Base-by-base conservation (phyloP, 2,888 invertebrate species). In the Vesta saturnalis region DNA sequence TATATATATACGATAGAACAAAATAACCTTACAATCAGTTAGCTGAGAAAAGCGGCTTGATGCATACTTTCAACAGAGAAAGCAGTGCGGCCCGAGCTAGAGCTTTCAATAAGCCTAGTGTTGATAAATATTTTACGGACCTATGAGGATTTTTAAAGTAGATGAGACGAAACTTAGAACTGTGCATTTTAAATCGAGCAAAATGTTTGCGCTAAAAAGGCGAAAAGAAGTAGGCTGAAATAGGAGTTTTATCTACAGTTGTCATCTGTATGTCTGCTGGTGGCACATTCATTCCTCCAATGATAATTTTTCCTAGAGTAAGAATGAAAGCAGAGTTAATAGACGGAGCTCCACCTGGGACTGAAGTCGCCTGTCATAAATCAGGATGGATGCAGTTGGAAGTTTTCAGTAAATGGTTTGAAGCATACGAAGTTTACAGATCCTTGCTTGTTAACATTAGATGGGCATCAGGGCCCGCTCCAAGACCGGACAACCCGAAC, bases 391-490 rank as follows among this genome's bases (percentile, higher is more conserved):
- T 55, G 55, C 55, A n/a, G 3, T 8, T 35, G 35, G 2, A 57
- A 35, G 14, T 15, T 23, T 57, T 30, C 23, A 2, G 3, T 14
- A 35, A 35, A 57, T 35, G 35, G 58, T 57, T 57, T 35, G 23
- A 54, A 21, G 54, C 54, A 54, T 19, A 2, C 58, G 15, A 57
- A 57, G 35, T 35, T 35, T 35, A 30, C 58, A 57, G 22, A 56
- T n/a, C 56, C 22, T 56, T 56, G 56, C 23, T 56, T 56, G 56
- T 15, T 56, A 21, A 56, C 21, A 19, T 22, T 56, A 22, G 56
- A 57, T 57, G 58, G 58, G n/a, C n/a, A n/a, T n/a, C n/a, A n/a
- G n/a, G n/a, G n/a, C n/a, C n/a, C n/a, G n/a, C n/a, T n/a, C n/a
- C n/a, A n/a, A n/a, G n/a, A n/a, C n/a, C n/a, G n/a, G n/a, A n/a